A percentile compares a stretch with the other conserved stretches of the same genome.
Evolutionary conservation across 2,888 invertebrate genomes (phyloP).

Genomic region (Conomelus anceps): DNA sequence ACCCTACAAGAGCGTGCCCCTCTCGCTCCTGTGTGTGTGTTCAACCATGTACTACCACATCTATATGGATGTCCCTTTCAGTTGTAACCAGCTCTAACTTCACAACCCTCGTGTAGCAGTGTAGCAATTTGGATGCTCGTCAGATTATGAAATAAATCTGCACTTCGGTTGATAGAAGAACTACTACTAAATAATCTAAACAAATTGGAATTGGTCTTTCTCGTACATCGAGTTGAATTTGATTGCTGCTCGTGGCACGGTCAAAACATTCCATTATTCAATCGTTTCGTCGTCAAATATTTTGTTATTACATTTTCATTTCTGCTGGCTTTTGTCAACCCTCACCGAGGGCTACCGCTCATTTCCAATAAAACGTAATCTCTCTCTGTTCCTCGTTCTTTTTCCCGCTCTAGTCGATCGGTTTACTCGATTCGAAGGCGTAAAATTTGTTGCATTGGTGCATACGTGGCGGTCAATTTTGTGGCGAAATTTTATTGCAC

Average conservation of each 20-base stretch:
- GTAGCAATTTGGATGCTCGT: not conserved
- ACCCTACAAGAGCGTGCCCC: not conserved
- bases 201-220: not conserved
- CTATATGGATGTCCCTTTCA: not conserved
- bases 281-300: not conserved
- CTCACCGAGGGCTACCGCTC: not conserved
- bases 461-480: not conserved
- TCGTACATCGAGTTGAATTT: not conserved
- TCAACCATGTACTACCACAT: not conserved
- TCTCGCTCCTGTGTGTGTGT: not conserved
- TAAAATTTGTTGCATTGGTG: not conserved
- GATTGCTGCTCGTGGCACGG: not conserved
- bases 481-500: not conserved
- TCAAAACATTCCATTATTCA: not conserved
- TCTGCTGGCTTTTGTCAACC: not conserved
- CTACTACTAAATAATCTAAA: not conserved
- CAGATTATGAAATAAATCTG: not conserved
- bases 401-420: not conserved
- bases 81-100: not conserved
- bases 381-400: not conserved
- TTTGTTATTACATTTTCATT: not conserved
- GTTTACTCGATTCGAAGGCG: not conserved
- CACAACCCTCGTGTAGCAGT: not conserved
- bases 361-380: not conserved
- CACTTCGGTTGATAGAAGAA: not conserved